phyloP scores from a whole-genome alignment of 2,797 vertebrate genomes.

The Sciurus vulgaris region DNA sequence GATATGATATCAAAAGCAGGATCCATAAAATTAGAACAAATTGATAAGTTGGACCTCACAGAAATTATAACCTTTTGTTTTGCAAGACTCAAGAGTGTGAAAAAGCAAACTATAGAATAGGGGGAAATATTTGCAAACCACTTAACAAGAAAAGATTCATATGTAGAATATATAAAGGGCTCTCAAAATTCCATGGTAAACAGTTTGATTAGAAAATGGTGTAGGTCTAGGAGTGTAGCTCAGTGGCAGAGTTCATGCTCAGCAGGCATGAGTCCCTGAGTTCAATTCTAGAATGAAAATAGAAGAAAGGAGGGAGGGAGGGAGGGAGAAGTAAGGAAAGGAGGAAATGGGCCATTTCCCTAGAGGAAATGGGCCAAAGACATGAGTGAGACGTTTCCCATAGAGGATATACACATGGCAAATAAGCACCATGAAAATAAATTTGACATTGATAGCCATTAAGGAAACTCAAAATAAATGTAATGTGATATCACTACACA shows the following conservation, averaged over 20 bases:
- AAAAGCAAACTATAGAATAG: not conserved
- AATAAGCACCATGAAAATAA: not conserved
- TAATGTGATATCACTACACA: not conserved
- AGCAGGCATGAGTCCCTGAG: too few relatives aligned
- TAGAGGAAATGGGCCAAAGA: not conserved
- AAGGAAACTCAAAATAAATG: not conserved
- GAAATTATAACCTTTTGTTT: not conserved
- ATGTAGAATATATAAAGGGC: not conserved
- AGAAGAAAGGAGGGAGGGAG: too few relatives aligned
- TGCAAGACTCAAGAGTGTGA: not conserved
- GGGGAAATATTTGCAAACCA: not conserved
- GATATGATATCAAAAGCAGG: not conserved
- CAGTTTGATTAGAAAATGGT: not conserved
- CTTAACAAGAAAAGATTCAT: not conserved
- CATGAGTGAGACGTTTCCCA: not conserved
- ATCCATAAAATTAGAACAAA: not conserved
- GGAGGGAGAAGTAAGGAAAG: too few relatives aligned
- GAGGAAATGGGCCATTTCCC: too few relatives aligned
- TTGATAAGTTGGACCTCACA: too few relatives aligned
- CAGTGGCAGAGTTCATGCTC: too few relatives aligned
- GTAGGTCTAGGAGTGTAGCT: not conserved
- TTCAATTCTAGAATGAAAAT: too few relatives aligned
- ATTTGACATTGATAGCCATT: not conserved
- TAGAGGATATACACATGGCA: not conserved
- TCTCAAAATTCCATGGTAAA: not conserved